Evolutionary conservation across 37 sponge, comb jelly and placozoan species (phyloP).

Genomic region (Eunapius fragilis): DNA sequence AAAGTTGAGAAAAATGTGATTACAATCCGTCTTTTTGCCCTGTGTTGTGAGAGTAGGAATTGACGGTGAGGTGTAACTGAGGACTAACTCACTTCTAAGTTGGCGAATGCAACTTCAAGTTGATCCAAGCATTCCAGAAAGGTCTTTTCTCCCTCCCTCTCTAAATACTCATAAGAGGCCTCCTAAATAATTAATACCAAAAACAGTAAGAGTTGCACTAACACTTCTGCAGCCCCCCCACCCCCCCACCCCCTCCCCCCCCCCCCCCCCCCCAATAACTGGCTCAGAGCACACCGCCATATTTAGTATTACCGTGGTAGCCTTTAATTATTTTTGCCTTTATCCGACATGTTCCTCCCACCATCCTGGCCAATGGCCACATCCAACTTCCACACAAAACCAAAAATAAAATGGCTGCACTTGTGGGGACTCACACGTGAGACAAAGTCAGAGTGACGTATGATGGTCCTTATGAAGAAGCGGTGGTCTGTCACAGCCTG

Average conservation of each 20-base stretch:
- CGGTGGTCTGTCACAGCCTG: conserved; percentile 81
- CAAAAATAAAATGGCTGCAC: no score
- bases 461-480: conserved; percentile 92
- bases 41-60: conserved; percentile 5
- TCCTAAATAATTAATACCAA: conserved; percentile 61
- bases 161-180: conserved; percentile 95
- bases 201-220: not conserved
- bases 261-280: no score
- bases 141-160: conserved; percentile 92
- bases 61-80: not conserved
- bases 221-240: no score
- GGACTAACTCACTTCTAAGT: conserved; percentile 47
- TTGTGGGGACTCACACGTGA: conserved; percentile 46
- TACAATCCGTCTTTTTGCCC: conserved; percentile 86
- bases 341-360: no score
- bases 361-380: no score
- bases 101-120: conserved; percentile 86
- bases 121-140: conserved; percentile 94
- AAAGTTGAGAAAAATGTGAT: conserved; percentile 97
- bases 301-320: no score
- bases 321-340: no score
- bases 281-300: no score
- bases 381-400: no score
- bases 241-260: no score
- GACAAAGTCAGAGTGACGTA: conserved; percentile 93